These are phyloP conservation scores for Esox niger DNA, from an alignment of 2,113 vertebrate genomes.

Conservation along the genomic window DNA sequence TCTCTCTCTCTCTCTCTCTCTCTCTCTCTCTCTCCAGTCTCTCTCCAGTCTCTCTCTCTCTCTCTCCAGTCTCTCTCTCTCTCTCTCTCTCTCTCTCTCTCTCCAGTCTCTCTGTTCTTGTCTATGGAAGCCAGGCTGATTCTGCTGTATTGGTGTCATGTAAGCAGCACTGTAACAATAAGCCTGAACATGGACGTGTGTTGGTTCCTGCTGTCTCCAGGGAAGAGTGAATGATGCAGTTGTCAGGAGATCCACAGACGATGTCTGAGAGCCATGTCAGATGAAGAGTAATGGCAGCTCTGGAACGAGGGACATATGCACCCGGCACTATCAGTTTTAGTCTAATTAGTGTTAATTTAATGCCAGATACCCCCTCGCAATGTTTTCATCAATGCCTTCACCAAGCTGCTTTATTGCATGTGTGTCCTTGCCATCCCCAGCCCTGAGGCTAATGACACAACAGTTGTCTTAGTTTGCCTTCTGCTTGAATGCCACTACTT, in stretches of 20 bases:
- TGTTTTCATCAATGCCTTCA: conserved; percentile 7
- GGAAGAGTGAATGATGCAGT: conserved; percentile 3
- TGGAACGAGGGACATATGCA: conserved; percentile 6
- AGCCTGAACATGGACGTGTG: not conserved
- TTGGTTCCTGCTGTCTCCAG: not conserved
- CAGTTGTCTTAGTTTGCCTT: conserved; percentile 6
- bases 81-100: not conserved
- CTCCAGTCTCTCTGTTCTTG: not conserved
- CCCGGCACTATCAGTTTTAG: conserved; percentile 15
- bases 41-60: not conserved
- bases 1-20: not conserved
- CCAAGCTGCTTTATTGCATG: not conserved
- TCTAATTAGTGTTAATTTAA: conserved; percentile 28
- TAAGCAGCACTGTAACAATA: not conserved
- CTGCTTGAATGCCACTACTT: not conserved
- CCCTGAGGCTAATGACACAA: not conserved
- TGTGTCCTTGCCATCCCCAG: not conserved
- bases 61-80: not conserved
- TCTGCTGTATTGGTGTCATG: not conserved
- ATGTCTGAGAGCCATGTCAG: conserved; percentile 6
- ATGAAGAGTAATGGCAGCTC: conserved; percentile 17
- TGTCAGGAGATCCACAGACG: not conserved
- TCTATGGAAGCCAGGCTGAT: not conserved
- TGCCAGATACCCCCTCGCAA: conserved; percentile 6
- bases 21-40: not conserved